Percentiles rank a stretch among this genome's conserved stretches.
phyloP scores from a whole-genome alignment of 2,888 invertebrate genomes.

The Choristoneura rosaceana region DNA sequence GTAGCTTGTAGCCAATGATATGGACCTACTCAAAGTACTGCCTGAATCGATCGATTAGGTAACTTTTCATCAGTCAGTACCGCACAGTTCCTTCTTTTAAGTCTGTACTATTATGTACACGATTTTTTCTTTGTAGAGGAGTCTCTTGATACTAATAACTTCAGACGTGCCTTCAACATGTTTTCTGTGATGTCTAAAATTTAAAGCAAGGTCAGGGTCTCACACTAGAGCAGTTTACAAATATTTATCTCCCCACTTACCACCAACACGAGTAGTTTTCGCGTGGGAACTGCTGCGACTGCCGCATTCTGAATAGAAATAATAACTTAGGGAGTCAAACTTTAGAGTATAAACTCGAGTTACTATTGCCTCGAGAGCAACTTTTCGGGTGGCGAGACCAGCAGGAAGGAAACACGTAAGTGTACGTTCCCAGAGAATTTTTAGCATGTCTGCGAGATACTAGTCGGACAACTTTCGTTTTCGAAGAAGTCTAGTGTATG shows the following conservation, averaged over 20 bases:
- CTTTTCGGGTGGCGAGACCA: constrained; percentile 30
- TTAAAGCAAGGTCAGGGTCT: constrained; percentile 65
- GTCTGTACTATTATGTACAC: not conserved
- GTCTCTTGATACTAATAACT: not conserved
- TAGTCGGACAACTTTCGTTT: constrained; percentile 62
- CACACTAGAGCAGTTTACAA: constrained; percentile 68
- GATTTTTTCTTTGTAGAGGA: not conserved
- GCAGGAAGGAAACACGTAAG: constrained; percentile 48
- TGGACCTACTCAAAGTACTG: too few relatives aligned
- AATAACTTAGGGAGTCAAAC: not conserved
- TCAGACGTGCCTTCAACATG: constrained; percentile 10
- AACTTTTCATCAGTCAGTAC: too few relatives aligned
- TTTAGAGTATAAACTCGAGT: constrained; percentile 37
- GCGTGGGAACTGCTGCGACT: constrained; percentile 71
- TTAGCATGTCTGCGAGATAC: constrained; percentile 65
- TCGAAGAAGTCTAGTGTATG: constrained; percentile 48
- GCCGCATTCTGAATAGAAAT: not conserved
- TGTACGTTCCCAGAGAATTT: constrained; percentile 64
- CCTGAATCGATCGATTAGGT: too few relatives aligned
- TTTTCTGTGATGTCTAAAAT: constrained; percentile 11
- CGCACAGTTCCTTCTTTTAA: not conserved
- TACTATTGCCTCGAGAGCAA: constrained; percentile 20
- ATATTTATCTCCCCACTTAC: constrained; percentile 81
- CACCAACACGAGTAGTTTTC: constrained; percentile 68
- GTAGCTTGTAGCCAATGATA: too few relatives aligned